A percentile compares a stretch with the other conserved stretches of the same genome.
These are phyloP conservation scores for Seriola rivoliana DNA, from an alignment of 2,113 vertebrate species.

Conservation along the genomic window DNA sequence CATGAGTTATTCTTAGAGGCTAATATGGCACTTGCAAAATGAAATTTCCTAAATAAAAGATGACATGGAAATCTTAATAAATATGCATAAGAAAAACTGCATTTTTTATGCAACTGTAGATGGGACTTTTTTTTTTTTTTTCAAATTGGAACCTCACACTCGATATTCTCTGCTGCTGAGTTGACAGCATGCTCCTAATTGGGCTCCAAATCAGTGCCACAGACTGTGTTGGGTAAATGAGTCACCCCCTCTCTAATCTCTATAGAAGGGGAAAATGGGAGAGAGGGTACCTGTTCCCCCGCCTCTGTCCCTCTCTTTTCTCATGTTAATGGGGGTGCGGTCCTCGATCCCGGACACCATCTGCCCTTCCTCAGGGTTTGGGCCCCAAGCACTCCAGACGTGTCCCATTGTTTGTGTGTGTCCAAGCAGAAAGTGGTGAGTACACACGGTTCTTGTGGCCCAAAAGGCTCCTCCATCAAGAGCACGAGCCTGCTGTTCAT, in stretches of 20 bases:
- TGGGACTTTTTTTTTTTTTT: neutral
- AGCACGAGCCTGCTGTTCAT: constrained; percentile 77
- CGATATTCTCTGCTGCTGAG: constrained; percentile 43
- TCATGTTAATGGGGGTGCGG: constrained; percentile 80
- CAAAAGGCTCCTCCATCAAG: constrained; percentile 66
- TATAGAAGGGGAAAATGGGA: constrained; percentile 47
- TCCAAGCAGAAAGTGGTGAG: constrained; percentile 82
- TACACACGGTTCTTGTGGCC: constrained; percentile 69
- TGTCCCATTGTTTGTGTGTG: constrained; percentile 81
- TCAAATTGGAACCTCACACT: constrained; percentile 1
- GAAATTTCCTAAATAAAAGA: constrained; percentile 2
- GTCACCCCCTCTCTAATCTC: constrained; percentile 61
- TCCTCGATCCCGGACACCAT: constrained; percentile 78
- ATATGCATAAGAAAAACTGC: neutral
- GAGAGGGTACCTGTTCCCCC: constrained; percentile 76
- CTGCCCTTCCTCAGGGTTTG: constrained; percentile 80
- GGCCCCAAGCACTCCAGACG: constrained; percentile 81
- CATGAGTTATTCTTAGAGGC: neutral
- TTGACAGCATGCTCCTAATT: constrained; percentile 67
- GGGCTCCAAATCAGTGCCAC: constrained; percentile 58
- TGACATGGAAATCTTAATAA: neutral
- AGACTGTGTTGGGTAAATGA: constrained; percentile 64
- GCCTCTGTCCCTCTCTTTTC: constrained; percentile 74
- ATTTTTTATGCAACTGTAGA: constrained; percentile 6
- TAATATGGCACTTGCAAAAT: neutral